phyloP scores from a whole-genome alignment of 92 coral and sea anemone genomes.

The Phymanthus crucifer region DNA sequence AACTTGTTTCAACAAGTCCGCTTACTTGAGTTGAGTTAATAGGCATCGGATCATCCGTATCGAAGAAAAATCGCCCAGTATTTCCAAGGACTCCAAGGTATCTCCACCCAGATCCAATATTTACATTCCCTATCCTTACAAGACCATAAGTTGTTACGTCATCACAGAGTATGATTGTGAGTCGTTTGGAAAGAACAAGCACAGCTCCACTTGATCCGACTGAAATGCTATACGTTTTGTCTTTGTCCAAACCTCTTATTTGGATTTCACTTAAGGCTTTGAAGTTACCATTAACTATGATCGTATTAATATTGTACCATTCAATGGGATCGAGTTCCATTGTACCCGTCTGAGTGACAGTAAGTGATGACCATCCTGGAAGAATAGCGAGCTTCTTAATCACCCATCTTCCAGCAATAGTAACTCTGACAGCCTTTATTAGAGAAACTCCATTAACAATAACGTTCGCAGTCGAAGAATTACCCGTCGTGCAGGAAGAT shows the following conservation, averaged over 20 bases:
- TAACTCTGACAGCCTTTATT: conserved; percentile 39
- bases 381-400: conserved; percentile 42
- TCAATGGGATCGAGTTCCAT: conserved; percentile 42
- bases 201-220: conserved; percentile 45
- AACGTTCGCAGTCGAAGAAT: conserved; percentile 14
- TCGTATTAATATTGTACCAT: conserved; percentile 34
- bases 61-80: conserved; percentile 50
- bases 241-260: conserved; percentile 45
- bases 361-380: conserved; percentile 52
- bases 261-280: conserved; percentile 30
- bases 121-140: conserved; percentile 42
- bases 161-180: conserved; percentile 41
- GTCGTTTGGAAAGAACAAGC: conserved; percentile 30
- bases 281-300: conserved; percentile 36
- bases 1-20: conserved; percentile 50
- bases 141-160: conserved; percentile 55
- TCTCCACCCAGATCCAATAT: conserved; percentile 56
- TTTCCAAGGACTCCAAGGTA: conserved; percentile 49
- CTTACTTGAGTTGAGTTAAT: conserved; percentile 50
- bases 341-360: conserved; percentile 36
- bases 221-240: conserved; percentile 22
- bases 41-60: conserved; percentile 51
- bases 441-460: conserved; percentile 38
- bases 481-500: conserved; percentile 11
- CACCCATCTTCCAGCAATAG: conserved; percentile 43